Percentiles rank a stretch among this genome's conserved stretches.
Conservation (phyloP, 2,888 invertebrate species). For the Yponomeuta malinellus region DNA sequence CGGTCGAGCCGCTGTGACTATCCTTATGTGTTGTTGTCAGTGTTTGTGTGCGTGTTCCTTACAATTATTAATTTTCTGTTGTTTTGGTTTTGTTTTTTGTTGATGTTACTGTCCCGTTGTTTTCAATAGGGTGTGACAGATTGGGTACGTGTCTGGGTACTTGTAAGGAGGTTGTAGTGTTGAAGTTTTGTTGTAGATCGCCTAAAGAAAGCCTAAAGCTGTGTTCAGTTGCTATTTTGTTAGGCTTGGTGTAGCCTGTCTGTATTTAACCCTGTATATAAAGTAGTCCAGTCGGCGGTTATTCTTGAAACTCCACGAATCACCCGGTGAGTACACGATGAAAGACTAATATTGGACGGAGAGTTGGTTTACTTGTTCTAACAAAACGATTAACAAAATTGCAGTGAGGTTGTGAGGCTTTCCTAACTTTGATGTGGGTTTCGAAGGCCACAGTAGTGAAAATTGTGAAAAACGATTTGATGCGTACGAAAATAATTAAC, state of each 20-base stretch:
- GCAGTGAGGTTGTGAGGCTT: constrained; percentile 52
- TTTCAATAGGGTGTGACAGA: constrained; percentile 35
- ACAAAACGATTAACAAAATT: constrained; percentile 29
- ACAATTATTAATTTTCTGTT: constrained; percentile 13
- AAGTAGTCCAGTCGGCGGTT: constrained; percentile 25
- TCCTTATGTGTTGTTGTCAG: constrained; percentile 68
- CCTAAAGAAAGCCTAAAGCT: constrained; percentile 8
- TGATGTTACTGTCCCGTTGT: constrained; percentile 58
- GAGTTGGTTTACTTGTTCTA: constrained; percentile 30
- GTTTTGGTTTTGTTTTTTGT: constrained; percentile 41
- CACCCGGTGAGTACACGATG: constrained; percentile 55
- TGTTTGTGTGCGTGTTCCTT: constrained; percentile 31
- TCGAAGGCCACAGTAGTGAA: constrained; percentile 45
- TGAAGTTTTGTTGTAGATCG: neutral
- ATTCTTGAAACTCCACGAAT: constrained; percentile 13
- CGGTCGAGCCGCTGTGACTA: constrained; percentile 55
- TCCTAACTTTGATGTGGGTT: constrained; percentile 40
- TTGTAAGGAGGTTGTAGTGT: constrained; percentile 8
- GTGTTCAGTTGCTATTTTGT: constrained; percentile 32
- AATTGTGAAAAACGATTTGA: constrained; percentile 28
- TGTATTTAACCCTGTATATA: constrained; percentile 5
- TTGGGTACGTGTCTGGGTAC: constrained; percentile 14
- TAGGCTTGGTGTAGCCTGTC: constrained; percentile 49
- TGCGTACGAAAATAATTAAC: constrained; percentile 1
- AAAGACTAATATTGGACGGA: constrained; percentile 30